phyloP scores from a whole-genome alignment of 2,888 invertebrate genomes.

The Agapostemon virescens region DNA sequence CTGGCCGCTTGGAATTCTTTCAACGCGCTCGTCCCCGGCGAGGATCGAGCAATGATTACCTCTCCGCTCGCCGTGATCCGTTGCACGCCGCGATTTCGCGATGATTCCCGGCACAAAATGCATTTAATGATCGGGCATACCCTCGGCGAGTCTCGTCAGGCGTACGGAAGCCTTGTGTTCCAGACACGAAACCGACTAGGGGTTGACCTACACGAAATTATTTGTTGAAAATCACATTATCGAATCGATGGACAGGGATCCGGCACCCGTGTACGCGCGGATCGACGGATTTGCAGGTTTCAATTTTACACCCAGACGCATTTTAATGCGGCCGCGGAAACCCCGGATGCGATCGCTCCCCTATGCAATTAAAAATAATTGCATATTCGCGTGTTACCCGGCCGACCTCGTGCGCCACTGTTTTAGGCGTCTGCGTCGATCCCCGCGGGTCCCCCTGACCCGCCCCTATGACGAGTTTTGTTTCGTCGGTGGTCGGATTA shows the following conservation, averaged over 20 bases:
- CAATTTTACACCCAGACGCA: slow-evolving; percentile 68
- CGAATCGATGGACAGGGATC: slow-evolving; percentile 38
- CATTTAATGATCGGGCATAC: slow-evolving; percentile 51
- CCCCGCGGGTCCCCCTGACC: not conserved
- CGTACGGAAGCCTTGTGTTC: slow-evolving; percentile 40
- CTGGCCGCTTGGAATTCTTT: not conserved
- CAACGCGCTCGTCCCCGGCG: not conserved
- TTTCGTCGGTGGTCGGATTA: slow-evolving; percentile 43
- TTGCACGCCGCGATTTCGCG: slow-evolving; percentile 38
- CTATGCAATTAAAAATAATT: slow-evolving; percentile 68
- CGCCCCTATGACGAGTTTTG: slow-evolving; percentile 40
- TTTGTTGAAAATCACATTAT: slow-evolving; percentile 67
- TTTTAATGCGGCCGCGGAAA: slow-evolving; percentile 66
- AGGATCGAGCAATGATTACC: not conserved
- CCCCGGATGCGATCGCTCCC: slow-evolving; percentile 59
- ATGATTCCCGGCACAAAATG: slow-evolving; percentile 59
- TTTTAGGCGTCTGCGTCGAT: slow-evolving; percentile 9
- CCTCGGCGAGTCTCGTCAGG: slow-evolving; percentile 45
- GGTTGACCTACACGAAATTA: slow-evolving; percentile 54
- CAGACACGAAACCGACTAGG: slow-evolving; percentile 39
- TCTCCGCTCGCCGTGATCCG: slow-evolving; percentile 28
- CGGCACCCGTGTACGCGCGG: slow-evolving; percentile 2
- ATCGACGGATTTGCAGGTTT: slow-evolving; percentile 59
- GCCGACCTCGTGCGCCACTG: slow-evolving; percentile 25
- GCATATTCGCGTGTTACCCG: slow-evolving; percentile 56